Base-by-base conservation (phyloP, 2,797 vertebrate species). In the Labeo calbasu region DNA sequence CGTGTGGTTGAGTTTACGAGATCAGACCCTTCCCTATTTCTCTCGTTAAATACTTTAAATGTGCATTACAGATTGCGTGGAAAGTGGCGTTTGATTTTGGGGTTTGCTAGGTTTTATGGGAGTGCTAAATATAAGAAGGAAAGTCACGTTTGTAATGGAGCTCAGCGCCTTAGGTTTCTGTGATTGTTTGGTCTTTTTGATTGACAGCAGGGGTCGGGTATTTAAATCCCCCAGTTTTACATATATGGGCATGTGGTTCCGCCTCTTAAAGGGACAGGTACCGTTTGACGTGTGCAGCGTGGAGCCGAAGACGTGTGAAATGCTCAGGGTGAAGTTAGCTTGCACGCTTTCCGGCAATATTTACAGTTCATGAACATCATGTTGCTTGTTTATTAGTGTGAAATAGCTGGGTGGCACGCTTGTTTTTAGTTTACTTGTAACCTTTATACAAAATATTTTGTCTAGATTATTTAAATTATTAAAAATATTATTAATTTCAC, bases 211-310 rank as follows among this genome's bases (percentile, higher is more conserved):
- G 89, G 87, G 83, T 85, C 55, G 93, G 95, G 93, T 93, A 96
- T 98, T 99, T 98, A 98, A 99, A 97, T 96, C 92, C 96, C 93
- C 91, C 91, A 68, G 77, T 92, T 86, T 88, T 87, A 83, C 91
- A 79, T 88, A 91, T 88, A 90, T 85, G 91, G 91, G 91, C 94
- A 93, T 93, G 92, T 93, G 93, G 92, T 89, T 81, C 68, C 77
- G 83, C 83, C 82, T 84, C 83, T 91, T 88, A 90, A 91, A 91
- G 88, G 68, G 84, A 63, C 70, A 79, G 17, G 43, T 19, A 13
- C 57, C 1, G 32, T 8, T 50, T 82, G 61, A 86, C 84, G 61
- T 71, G 83, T 76, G 15, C 40, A 51, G 23, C 28, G 48, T 48
- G 13, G 25, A 48, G 71, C 21, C 75, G 2, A 46, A 28, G 28